phyloP scores from a whole-genome alignment of 2,113 vertebrate species.

The Heterocephalus glaber region DNA sequence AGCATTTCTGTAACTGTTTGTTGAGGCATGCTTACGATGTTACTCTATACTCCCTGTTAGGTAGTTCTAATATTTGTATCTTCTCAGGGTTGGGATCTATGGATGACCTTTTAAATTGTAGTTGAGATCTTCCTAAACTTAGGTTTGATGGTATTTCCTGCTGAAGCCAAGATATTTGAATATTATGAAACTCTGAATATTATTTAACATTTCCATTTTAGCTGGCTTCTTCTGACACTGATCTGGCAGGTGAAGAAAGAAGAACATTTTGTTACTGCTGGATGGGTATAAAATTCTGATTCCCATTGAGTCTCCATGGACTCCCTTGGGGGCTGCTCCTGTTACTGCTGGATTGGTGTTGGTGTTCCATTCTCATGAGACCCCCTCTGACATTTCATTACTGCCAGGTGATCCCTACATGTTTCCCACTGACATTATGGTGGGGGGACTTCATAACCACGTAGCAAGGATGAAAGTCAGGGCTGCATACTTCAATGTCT shows the following conservation, averaged over 20 bases:
- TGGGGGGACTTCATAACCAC: not conserved
- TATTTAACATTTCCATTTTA: not conserved
- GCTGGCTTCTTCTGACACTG: not conserved
- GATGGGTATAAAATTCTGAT: not conserved
- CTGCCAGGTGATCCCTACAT: not conserved
- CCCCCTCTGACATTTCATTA: not conserved
- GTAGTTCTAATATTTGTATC: not conserved
- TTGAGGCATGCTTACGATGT: not conserved
- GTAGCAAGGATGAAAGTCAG: not conserved
- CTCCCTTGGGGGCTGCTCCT: too few relatives aligned
- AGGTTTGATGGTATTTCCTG: not conserved
- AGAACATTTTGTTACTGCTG: not conserved
- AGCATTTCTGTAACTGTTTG: not conserved
- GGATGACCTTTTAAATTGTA: not conserved
- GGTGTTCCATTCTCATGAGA: not conserved
- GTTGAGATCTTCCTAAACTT: not conserved
- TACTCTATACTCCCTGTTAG: not conserved
- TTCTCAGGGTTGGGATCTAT: not conserved
- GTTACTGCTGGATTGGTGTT: not conserved
- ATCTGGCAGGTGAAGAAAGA: not conserved
- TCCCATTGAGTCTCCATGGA: not conserved
- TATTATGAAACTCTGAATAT: not conserved
- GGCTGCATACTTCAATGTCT: not conserved
- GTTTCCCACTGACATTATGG: not conserved
- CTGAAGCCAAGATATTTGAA: not conserved